Base-by-base conservation (phyloP, 2,113 vertebrate species). In the Apodemus sylvaticus region DNA sequence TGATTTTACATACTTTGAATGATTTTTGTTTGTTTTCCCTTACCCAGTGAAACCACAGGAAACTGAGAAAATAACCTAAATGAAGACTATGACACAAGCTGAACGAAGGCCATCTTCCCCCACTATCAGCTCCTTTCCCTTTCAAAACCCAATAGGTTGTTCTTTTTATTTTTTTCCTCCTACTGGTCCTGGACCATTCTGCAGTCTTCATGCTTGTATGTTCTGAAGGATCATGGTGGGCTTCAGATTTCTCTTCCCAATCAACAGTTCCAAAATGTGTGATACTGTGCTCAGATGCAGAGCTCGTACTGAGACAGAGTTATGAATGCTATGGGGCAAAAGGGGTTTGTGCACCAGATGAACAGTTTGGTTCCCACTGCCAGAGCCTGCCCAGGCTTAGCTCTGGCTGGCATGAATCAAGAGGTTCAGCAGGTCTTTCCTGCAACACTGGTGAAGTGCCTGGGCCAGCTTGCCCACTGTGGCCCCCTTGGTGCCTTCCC, bases 391-490 rank as follows among this genome's bases (percentile, higher is more conserved):
- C 74, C 53, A 14, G 39, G 81, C 24, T 96, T 91, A 97, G 4
- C 97, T 94, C 94, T 98, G 97, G 4, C 81, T 97, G 74, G 98
- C 90, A 4, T 39, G 16, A 14, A 98, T 94, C 97, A 99, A 71
- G 48, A 0, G 5, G 58, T 66, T 91, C 53, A 99, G 98, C 82
- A 99, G 98, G 42, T 99, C 99, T 42, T 96, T 95, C 95, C 99
- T 98, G 22, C 96, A 93, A 86, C 96, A 98, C 68, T 96, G 96
- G 3, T 98, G 94, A 19, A 99, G 98, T 0, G 99, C 99, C 17
- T 1, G 95, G 77, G 99, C 99, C 26, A 99, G 98, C 96, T 99
- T 99, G 26, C 99, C 99, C 58, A 99, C 96, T 0, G 99, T 99
- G 76, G 99, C 99, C 1, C 99, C 99, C 68, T 99, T 98, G 19